Conservation (phyloP, 2,888 invertebrate species). For the Carterocephalus palaemon region DNA sequence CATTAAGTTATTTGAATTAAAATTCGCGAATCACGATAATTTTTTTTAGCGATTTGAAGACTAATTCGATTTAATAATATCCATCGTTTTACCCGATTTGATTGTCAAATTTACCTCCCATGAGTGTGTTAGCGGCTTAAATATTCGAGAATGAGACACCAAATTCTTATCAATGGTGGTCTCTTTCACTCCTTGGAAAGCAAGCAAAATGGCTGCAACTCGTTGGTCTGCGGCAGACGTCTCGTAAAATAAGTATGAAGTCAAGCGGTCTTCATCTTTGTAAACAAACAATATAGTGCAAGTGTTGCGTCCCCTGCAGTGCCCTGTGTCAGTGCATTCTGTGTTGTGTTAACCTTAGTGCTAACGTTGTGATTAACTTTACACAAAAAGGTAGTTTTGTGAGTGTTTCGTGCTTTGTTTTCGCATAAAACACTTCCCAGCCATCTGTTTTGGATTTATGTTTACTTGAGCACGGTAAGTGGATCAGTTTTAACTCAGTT, state of each 20-base stretch:
- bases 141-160: neutral
- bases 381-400: conserved; percentile 50
- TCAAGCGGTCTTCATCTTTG: conserved; percentile 49
- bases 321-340: conserved; percentile 57
- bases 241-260: conserved; percentile 52
- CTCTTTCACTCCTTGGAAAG: conserved; percentile 51
- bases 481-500: neutral
- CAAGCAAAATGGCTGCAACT: conserved; percentile 70
- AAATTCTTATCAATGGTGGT: neutral
- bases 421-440: conserved; percentile 56
- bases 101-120: no score
- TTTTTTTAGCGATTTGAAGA: no score
- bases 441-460: conserved; percentile 73
- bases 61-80: no score
- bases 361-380: conserved; percentile 46
- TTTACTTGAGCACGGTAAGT: conserved; percentile 70
- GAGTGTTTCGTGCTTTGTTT: conserved; percentile 73
- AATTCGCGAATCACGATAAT: no score
- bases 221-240: conserved; percentile 67
- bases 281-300: conserved; percentile 62
- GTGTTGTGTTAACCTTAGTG: conserved; percentile 54
- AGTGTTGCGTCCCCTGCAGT: conserved; percentile 47
- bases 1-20: no score
- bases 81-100: no score
- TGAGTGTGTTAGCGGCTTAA: no score